Percentiles rank a stretch among this genome's conserved stretches.
phyloP scores from a whole-genome alignment of 1,140 invertebrate genomes.

The Probaryconus sp. region DNA sequence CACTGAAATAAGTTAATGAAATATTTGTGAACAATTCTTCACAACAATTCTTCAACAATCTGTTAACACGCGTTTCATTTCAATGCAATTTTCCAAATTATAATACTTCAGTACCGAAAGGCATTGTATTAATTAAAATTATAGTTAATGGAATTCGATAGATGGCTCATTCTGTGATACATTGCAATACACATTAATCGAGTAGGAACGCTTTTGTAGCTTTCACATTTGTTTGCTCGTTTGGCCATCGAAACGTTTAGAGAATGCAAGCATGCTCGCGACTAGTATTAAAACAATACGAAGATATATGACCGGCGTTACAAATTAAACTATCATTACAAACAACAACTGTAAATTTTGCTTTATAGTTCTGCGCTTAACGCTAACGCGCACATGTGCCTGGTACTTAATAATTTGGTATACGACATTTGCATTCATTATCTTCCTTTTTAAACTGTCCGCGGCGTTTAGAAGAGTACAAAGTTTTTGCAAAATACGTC shows the following conservation, averaged over 20 bases:
- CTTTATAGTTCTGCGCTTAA: conserved; percentile 1
- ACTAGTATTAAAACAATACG: conserved; percentile 18
- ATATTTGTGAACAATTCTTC: too few relatives aligned
- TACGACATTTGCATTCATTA: neutral
- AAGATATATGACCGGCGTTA: conserved; percentile 35
- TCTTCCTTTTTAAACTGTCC: neutral
- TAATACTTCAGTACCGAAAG: too few relatives aligned
- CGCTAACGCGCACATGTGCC: conserved; percentile 2
- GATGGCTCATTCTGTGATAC: conserved; percentile 7
- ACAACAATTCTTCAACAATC: too few relatives aligned
- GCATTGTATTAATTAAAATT: too few relatives aligned
- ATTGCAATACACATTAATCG: conserved; percentile 41
- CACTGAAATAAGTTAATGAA: too few relatives aligned
- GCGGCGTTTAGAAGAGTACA: too few relatives aligned
- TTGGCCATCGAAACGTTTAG: conserved; percentile 14
- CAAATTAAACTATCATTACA: conserved; percentile 50
- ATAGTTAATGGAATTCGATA: conserved; percentile 61
- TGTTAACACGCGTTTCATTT: too few relatives aligned
- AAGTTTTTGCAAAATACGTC: conserved; percentile 15
- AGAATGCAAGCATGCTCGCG: conserved; percentile 21
- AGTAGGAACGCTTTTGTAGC: conserved; percentile 22
- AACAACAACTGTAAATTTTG: conserved; percentile 35
- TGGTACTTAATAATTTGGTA: conserved; percentile 19
- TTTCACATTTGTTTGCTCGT: conserved; percentile 12
- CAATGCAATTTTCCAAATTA: too few relatives aligned